These are phyloP conservation scores for Penelope pileata DNA, from an alignment of 2,113 vertebrate genomes.

Conservation along the genomic window DNA sequence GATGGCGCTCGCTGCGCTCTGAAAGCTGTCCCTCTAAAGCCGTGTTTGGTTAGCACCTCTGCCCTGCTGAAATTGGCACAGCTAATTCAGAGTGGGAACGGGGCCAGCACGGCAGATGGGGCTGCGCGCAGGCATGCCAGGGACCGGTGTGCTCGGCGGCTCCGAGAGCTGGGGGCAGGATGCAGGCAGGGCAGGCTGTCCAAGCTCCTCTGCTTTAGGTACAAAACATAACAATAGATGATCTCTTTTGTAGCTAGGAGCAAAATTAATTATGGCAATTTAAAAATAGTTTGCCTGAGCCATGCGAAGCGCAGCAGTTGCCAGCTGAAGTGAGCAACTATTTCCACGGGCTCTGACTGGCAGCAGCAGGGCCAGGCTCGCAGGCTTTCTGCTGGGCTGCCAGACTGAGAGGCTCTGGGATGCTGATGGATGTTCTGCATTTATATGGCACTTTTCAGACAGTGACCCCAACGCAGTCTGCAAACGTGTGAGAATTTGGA, in stretches of 20 bases:
- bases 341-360: not conserved
- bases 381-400: not conserved
- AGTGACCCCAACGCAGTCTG: not conserved
- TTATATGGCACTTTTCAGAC: not conserved
- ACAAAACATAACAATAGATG: not conserved
- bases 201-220: not conserved
- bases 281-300: not conserved
- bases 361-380: not conserved
- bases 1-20: slow-evolving; percentile 72
- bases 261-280: not conserved
- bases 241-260: not conserved
- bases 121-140: slow-evolving; percentile 69
- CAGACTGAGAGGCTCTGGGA: not conserved
- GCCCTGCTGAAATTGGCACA: slow-evolving; percentile 75
- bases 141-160: slow-evolving; percentile 57
- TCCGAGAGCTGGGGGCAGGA: slow-evolving; percentile 65
- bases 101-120: slow-evolving; percentile 79
- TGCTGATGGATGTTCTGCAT: not conserved
- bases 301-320: not conserved
- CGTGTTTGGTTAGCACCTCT: slow-evolving; percentile 79
- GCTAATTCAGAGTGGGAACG: slow-evolving; percentile 64
- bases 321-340: not conserved
- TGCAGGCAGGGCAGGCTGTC: slow-evolving; percentile 11
- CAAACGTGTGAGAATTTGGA: not conserved
- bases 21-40: slow-evolving; percentile 67